phyloP scores from a whole-genome alignment of 1,140 invertebrate species.

The Drosophila subobscura region DNA sequence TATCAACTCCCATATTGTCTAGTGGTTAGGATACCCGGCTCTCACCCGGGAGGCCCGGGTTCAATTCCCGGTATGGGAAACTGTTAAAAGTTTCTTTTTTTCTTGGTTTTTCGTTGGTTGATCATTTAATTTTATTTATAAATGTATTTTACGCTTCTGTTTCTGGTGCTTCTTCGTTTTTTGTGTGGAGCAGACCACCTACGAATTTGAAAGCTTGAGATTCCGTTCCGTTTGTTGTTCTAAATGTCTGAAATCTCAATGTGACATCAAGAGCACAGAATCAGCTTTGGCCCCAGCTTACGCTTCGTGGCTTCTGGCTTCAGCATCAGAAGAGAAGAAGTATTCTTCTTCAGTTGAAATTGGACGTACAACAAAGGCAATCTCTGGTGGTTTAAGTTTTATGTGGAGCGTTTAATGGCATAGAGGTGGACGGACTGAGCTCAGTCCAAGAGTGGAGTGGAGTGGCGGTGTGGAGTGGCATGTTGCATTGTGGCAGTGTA shows the following conservation, averaged over 20 bases:
- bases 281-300: constrained; percentile 27
- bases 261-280: constrained; percentile 55
- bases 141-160: background rate
- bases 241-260: constrained; percentile 62
- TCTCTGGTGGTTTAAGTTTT: constrained; percentile 60
- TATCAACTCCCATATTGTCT: constrained; percentile 85
- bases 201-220: constrained; percentile 31
- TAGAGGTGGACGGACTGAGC: constrained; percentile 15
- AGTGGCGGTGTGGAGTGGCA: background rate
- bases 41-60: constrained; percentile 93
- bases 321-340: constrained; percentile 2
- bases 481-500: no score
- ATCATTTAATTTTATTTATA: constrained; percentile 2
- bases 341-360: constrained; percentile 61
- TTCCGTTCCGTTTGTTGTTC: constrained; percentile 50
- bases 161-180: constrained; percentile 15
- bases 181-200: constrained; percentile 35
- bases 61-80: constrained; percentile 93
- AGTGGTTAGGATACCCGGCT: constrained; percentile 94
- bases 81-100: background rate
- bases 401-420: constrained; percentile 62
- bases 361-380: constrained; percentile 36
- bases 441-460: background rate
- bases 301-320: no score
- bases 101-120: background rate